Evolutionary conservation across 2,113 vertebrate species (phyloP), one percentile per base, ranked within the genome.

Genomic region (Bucco capensis): DNA sequence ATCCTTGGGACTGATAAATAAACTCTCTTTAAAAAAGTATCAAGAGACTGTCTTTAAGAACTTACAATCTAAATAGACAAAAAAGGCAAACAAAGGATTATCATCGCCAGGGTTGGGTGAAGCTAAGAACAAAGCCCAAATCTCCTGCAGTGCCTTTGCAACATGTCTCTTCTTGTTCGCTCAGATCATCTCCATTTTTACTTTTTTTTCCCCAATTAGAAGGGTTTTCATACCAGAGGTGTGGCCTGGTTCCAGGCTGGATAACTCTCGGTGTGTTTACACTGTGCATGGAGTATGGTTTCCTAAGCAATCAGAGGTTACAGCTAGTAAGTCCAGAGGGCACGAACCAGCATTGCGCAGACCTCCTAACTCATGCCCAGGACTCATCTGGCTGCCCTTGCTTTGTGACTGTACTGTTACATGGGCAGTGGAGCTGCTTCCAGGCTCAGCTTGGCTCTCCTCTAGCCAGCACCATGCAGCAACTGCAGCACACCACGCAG

Each of bases 11-110:
- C 58, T 86, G 51, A 83, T 88, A 51, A 6, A 79, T 84, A 80
- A 92, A 90, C 56, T 88, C 78, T 95, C 4, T 83, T 51, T 86
- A 94, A 96, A 85, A 86, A 93, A 86, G 92, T 84, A 85, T 71
- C 72, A 66, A 79, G 31, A 83, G 67, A 74, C 71, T 87, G 78
- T 92, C 84, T 92, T 90, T 76, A 94, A 92, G 80, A 95, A 82
- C 14, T 76, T 93, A 46, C 19, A 92, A 80, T 89, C 86, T 87
- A 80, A 92, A 70, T 51, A 84, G 62, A 40, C 72, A 84, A 93
- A 76, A 87, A 89, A 90, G 70, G 51, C 89, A 95, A 94, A 95
- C 89, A 96, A 89, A 92, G 74, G 78, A 95, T 96, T 95, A 92
- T 90, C 54, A 89, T 89, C 78, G 70, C 33, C 37, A 37, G 72